Evolutionary conservation across 2,113 vertebrate species (phyloP).

Genomic region (Prunella himalayana): DNA sequence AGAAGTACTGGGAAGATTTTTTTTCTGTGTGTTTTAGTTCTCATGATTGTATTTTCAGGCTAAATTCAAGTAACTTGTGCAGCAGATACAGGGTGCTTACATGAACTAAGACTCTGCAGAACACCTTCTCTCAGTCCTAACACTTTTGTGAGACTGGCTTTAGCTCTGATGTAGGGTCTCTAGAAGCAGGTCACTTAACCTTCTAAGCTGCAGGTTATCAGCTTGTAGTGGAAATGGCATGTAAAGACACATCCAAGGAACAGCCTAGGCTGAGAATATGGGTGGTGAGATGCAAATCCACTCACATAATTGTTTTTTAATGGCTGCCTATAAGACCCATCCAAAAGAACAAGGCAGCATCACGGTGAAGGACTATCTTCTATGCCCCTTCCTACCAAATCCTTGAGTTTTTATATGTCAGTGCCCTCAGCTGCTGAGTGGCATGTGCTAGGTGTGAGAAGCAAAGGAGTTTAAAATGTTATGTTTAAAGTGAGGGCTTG

Average conservation of each 20-base stretch:
- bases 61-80: neutral
- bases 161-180: neutral
- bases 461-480: neutral
- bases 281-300: neutral
- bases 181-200: neutral
- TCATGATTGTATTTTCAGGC: neutral
- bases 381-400: neutral
- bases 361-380: neutral
- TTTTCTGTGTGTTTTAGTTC: neutral
- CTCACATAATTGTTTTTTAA: neutral
- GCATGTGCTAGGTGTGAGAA: rapidly evolving
- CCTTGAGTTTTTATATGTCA: neutral
- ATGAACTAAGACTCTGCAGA: neutral
- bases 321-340: neutral
- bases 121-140: neutral
- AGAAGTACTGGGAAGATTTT: neutral
- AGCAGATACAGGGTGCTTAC: neutral
- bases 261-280: neutral
- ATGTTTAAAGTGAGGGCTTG: neutral
- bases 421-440: neutral
- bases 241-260: rapidly evolving
- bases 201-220: neutral
- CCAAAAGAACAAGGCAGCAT: neutral
- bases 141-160: neutral
- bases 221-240: neutral